Conservation (phyloP, 2,113 vertebrate genomes). For the Spilogale gracilis region DNA sequence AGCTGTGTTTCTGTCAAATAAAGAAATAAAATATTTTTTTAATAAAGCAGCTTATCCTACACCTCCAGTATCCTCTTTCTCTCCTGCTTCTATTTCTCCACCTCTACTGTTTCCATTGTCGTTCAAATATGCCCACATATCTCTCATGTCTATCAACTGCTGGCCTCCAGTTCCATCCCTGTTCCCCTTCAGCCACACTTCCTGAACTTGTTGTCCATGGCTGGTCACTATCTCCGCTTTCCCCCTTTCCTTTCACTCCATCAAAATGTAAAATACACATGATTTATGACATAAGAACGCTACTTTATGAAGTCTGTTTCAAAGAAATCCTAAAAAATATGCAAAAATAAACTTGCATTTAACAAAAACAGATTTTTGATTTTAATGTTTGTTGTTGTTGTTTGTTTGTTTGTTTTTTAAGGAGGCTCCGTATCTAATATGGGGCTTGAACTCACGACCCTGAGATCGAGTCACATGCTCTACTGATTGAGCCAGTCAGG, state of each 20-base stretch:
- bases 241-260: neutral
- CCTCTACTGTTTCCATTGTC: neutral
- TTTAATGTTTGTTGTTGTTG: neutral
- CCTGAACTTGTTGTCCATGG: neutral
- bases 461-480: neutral
- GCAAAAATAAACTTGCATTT: slow-evolving; percentile 9
- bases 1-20: too few species aligned
- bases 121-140: neutral
- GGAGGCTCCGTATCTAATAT: neutral
- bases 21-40: too few species aligned
- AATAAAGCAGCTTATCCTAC: neutral
- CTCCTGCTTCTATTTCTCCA: neutral
- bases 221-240: neutral
- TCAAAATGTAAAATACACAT: neutral
- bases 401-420: neutral
- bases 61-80: neutral
- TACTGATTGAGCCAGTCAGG: neutral
- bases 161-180: neutral
- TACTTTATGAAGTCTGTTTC: slow-evolving; percentile 44
- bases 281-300: neutral
- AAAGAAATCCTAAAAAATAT: neutral
- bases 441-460: neutral
- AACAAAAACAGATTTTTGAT: slow-evolving; percentile 1
- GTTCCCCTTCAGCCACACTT: neutral
- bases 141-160: neutral